Percentiles rank a stretch among this genome's conserved stretches.
These are phyloP conservation scores for Gallinago stenura DNA, from an alignment of 2,797 vertebrate genomes.

Conservation along the genomic window DNA sequence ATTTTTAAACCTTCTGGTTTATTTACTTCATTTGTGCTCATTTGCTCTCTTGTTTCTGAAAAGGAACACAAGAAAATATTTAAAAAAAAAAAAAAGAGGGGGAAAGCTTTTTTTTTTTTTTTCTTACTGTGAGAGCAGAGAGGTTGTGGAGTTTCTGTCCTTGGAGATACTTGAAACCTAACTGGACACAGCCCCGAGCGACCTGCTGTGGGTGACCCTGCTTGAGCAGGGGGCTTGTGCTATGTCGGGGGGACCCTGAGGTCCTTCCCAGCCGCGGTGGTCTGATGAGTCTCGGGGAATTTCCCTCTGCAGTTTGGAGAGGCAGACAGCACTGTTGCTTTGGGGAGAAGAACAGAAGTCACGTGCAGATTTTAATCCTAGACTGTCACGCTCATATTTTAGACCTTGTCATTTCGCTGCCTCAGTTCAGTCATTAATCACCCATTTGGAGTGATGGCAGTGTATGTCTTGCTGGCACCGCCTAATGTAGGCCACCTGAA, in stretches of 20 bases:
- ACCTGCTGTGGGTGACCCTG: background rate
- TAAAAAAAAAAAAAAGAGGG: background rate
- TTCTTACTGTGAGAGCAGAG: background rate
- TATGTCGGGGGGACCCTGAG: fast-evolving
- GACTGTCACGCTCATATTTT: background rate
- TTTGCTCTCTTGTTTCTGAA: background rate
- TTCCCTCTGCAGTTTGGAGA: background rate
- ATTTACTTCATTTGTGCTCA: background rate
- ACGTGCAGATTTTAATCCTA: background rate
- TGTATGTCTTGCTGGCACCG: background rate
- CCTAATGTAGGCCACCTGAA: background rate
- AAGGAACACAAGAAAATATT: background rate
- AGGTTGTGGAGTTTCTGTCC: background rate
- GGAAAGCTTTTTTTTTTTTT: background rate
- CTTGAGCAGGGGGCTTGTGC: background rate
- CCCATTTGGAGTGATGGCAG: background rate
- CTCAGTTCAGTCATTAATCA: background rate
- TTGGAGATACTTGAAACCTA: background rate
- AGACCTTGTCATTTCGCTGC: background rate
- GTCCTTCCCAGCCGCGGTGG: fast-evolving
- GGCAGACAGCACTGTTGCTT: fast-evolving
- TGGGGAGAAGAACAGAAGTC: background rate
- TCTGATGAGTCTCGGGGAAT: background rate
- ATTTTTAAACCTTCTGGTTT: background rate
- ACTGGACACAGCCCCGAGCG: fast-evolving